A percentile compares a stretch with the other conserved stretches of the same genome.
Evolutionary conservation across 2,888 invertebrate species (phyloP).

Genomic region (Chymomyza caudatula): DNA sequence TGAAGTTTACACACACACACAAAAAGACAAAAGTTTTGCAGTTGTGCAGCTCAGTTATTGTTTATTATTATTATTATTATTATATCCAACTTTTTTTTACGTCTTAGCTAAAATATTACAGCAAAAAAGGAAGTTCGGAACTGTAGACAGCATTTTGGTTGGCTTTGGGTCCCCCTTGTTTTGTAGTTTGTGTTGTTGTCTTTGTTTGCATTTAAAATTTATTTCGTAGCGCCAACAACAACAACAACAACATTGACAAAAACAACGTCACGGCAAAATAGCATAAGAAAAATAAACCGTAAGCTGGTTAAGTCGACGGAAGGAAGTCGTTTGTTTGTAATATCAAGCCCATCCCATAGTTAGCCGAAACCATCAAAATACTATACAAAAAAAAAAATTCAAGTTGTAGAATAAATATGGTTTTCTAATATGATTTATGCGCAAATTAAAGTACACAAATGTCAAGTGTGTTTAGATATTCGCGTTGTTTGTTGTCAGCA

Average conservation of each 20-base stretch:
- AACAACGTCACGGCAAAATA: no score
- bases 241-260: no score
- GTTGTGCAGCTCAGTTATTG: neutral
- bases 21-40: neutral
- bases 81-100: neutral
- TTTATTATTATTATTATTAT: neutral
- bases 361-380: neutral
- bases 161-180: neutral
- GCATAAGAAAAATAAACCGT: neutral
- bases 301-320: neutral
- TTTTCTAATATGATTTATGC: no score
- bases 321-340: neutral
- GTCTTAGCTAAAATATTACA: constrained; percentile 51
- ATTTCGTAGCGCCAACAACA: no score
- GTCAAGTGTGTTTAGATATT: neutral
- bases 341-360: neutral
- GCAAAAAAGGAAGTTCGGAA: neutral
- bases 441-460: neutral
- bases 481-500: no score
- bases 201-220: neutral
- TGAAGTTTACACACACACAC: constrained; percentile 45
- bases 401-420: no score
- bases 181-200: neutral
- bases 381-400: neutral
- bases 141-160: neutral